phyloP scores from a whole-genome alignment of 2,797 vertebrate genomes.

The Xenops minutus region DNA sequence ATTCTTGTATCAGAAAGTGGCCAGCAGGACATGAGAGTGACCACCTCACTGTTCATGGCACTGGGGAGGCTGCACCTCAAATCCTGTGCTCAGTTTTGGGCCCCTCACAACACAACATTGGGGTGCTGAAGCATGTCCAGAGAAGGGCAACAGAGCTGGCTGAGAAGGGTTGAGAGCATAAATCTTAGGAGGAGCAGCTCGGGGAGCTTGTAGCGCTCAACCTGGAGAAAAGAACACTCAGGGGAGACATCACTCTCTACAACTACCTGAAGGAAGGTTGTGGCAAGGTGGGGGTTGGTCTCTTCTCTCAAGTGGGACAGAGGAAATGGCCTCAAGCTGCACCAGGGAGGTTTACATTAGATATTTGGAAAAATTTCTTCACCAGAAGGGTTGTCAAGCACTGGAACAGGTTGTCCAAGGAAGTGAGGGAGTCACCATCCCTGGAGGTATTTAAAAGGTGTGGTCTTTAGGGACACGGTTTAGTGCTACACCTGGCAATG shows the following conservation, averaged over 20 bases:
- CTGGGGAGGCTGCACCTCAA: accelerated
- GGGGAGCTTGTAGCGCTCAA: background rate
- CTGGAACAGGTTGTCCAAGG: background rate
- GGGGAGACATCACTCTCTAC: background rate
- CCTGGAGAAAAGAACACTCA: background rate
- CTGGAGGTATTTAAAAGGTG: background rate
- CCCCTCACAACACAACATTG: background rate
- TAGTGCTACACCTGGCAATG: background rate
- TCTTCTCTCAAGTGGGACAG: background rate
- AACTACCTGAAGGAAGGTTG: background rate
- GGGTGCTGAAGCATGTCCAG: accelerated
- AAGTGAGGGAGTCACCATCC: background rate
- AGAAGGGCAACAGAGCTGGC: background rate
- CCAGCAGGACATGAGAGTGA: background rate
- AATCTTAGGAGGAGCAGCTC: background rate
- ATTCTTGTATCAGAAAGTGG: background rate
- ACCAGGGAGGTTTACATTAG: background rate
- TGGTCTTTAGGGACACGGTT: background rate
- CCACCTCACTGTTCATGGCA: accelerated
- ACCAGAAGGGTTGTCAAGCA: background rate
- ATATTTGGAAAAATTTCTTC: background rate
- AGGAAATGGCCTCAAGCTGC: background rate
- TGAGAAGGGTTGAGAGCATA: background rate
- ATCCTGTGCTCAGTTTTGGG: background rate
- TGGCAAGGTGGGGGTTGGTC: background rate